Percentiles rank a stretch among this genome's conserved stretches.
These are phyloP conservation scores for Aplocera efformata DNA, from an alignment of 2,888 invertebrate genomes.

Conservation along the genomic window DNA sequence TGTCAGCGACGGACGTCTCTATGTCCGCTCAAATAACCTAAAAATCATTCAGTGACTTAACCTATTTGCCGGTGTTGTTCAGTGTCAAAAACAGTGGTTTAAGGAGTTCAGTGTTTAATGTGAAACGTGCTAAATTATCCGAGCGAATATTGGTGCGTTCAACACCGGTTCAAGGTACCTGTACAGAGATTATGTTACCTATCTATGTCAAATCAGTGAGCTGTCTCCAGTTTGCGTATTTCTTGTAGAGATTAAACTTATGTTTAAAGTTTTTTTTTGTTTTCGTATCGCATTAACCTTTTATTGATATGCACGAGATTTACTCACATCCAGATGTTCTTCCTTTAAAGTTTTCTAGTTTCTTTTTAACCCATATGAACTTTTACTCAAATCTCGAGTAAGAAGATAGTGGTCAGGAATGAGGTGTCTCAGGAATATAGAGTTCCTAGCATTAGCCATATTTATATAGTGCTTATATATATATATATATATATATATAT, in stretches of 20 bases:
- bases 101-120: constrained; percentile 32
- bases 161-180: constrained; percentile 40
- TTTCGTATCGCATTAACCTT: constrained; percentile 10
- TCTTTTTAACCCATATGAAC: too few relatives aligned
- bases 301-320: constrained; percentile 21
- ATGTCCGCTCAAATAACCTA: constrained; percentile 27
- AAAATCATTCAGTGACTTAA: constrained; percentile 21
- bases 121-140: constrained; percentile 35
- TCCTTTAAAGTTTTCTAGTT: constrained; percentile 22
- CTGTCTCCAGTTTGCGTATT: constrained; percentile 22
- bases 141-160: constrained; percentile 22
- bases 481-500: too few relatives aligned
- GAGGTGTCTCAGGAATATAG: too few relatives aligned
- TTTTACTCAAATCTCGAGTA: too few relatives aligned
- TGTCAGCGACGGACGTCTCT: constrained; percentile 44
- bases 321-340: constrained; percentile 22
- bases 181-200: constrained; percentile 29
- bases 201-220: constrained; percentile 27
- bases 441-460: too few relatives aligned
- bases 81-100: constrained; percentile 38
- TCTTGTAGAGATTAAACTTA: constrained; percentile 14
- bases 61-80: constrained; percentile 22
- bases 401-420: too few relatives aligned
- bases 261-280: constrained; percentile 10
- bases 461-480: neutral